Conservation (phyloP, 2,113 vertebrate species). For the Jacana jacana region DNA sequence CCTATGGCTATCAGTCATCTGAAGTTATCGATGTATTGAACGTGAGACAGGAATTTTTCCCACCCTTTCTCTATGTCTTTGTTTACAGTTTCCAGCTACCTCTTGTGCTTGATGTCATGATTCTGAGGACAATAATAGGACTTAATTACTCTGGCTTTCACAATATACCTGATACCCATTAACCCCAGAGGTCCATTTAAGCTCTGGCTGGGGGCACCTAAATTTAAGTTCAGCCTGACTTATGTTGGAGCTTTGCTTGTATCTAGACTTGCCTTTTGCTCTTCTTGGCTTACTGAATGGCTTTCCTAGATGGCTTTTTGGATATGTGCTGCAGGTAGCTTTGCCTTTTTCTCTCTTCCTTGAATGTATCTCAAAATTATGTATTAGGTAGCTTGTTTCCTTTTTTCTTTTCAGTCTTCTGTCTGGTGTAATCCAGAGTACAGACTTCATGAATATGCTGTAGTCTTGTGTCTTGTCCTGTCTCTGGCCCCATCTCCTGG, state of each 20-base stretch:
- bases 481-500: background rate
- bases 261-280: background rate
- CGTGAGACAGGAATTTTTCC: background rate
- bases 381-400: background rate
- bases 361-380: background rate
- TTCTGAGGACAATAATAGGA: background rate
- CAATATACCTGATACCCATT: background rate
- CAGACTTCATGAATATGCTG: too few species aligned
- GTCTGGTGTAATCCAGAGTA: background rate
- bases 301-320: background rate
- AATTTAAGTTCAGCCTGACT: background rate
- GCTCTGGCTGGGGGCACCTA: background rate
- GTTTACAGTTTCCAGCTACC: background rate
- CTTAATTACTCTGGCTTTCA: background rate
- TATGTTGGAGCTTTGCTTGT: background rate
- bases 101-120: background rate
- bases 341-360: background rate
- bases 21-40: background rate
- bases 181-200: background rate
- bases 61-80: background rate
- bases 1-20: background rate
- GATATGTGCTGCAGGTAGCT: background rate
- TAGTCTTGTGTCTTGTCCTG: background rate
- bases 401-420: background rate
- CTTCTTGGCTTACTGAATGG: background rate